Conservation (phyloP, 2,888 invertebrate genomes). For the Tetanocera ferruginea region DNA sequence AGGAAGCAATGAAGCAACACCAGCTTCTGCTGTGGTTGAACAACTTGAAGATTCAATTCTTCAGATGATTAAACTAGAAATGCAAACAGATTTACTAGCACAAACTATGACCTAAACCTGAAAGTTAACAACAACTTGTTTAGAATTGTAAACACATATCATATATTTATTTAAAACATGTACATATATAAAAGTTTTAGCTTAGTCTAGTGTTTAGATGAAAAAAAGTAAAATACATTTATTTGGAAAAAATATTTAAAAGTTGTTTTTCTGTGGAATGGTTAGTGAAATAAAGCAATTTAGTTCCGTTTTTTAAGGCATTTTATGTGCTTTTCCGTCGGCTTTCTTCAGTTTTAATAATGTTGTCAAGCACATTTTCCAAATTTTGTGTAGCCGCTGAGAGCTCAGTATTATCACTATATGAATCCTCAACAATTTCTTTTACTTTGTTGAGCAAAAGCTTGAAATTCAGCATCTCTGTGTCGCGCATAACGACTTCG, state of each 20-base stretch:
- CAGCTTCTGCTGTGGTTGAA: neutral
- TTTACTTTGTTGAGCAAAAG: slow-evolving; percentile 66
- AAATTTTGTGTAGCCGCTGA: slow-evolving; percentile 68
- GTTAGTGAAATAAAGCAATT: neutral
- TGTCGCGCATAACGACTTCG: slow-evolving; percentile 57
- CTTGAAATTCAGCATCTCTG: slow-evolving; percentile 67
- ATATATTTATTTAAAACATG: slow-evolving; percentile 26
- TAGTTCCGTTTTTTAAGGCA: neutral
- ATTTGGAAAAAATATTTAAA: neutral
- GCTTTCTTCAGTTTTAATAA: slow-evolving; percentile 66
- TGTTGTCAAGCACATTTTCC: slow-evolving; percentile 67
- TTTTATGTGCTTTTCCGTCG: slow-evolving; percentile 53
- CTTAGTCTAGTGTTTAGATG: neutral
- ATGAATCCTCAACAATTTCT: slow-evolving; percentile 69
- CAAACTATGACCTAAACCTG: slow-evolving; percentile 45
- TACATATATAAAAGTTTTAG: neutral
- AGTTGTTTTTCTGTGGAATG: neutral
- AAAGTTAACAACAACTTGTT: neutral
- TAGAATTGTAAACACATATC: neutral
- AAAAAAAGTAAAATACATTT: slow-evolving; percentile 5
- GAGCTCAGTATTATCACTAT: slow-evolving; percentile 68
- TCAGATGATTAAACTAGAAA: slow-evolving; percentile 37
- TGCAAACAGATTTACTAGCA: slow-evolving; percentile 52
- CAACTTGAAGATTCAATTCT: neutral
- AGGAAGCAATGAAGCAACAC: neutral